Base-by-base conservation (phyloP, 2,888 invertebrate genomes). In the Drosophila acutilabella region DNA sequence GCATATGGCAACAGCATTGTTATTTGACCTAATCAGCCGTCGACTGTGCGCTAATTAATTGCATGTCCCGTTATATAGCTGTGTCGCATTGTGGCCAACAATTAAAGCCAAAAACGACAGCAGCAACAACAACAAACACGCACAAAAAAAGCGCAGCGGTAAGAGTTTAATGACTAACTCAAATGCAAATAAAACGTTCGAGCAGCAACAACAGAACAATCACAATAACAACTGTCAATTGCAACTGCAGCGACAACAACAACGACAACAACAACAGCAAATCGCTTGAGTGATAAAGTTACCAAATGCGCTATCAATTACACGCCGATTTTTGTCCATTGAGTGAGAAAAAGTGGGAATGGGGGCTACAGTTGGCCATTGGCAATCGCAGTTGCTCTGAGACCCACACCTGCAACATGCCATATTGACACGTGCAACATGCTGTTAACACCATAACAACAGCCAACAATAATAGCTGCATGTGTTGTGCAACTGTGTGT, bases 371-470 rank as follows among this genome's bases (percentile, higher is more conserved):
- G 62, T 71, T 73, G 66, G 69, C 65, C 61, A 65, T 59, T 62
- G 68, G 75, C 70, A 60, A 66, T 66, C 56, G 48, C 76, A 64
- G 62, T 59, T 68, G 64, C n/a, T 58, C 59, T 50, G 64, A 78
- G 66, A 40, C 60, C 65, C 74, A 83, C 74, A 83, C 83, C 83
- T 86, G 87, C 89, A 86, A 74, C 86, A 78, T 73, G 51, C 83
- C 61, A 54, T 85, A 87, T 85, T 85, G 84, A 85, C 84, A 87
- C 85, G 81, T 84, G 84, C 89, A 89, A 87, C 84, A 89, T 85
- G 84, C 88, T 84, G 89, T 89, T 87, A 87, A 87, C 80, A 83
- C 73, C 74, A 71, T 50, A 67, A 70, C 68, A 71, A 58, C 79
- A 69, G 45, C 78, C 70, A 68, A 57, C 64, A 65, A 71, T 71